A percentile compares a stretch with the other conserved stretches of the same genome.
Conservation (phyloP, 2,888 invertebrate genomes). For the Agrochola lychnidis region DNA sequence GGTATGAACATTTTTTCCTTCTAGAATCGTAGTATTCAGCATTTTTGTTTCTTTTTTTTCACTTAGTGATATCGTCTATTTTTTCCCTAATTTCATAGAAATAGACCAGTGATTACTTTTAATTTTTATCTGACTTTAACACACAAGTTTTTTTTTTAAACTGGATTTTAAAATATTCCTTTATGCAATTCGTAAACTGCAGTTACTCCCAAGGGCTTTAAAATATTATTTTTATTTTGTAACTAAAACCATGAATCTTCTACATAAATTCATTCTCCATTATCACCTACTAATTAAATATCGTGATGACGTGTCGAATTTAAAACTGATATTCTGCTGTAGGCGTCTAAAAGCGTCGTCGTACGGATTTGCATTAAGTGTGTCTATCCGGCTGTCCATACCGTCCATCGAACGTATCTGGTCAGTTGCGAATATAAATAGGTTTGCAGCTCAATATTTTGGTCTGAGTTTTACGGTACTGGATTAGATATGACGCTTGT, state of each 20-base stretch:
- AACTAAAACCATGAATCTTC: background rate
- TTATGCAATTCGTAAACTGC: background rate
- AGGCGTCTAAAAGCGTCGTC: slow-evolving; percentile 27
- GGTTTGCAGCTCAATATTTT: slow-evolving; percentile 26
- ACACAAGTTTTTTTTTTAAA: background rate
- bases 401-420: slow-evolving; percentile 1
- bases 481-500: background rate
- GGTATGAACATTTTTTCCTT: too few species aligned
- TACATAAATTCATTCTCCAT: background rate
- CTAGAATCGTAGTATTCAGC: too few species aligned
- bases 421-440: slow-evolving; percentile 34
- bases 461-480: background rate
- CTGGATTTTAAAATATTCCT: background rate
- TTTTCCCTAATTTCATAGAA: background rate
- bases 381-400: slow-evolving; percentile 7
- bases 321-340: slow-evolving; percentile 1
- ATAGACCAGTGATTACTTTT: background rate
- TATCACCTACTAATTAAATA: background rate
- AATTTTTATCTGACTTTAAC: too few species aligned
- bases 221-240: background rate
- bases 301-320: background rate
- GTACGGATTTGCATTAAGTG: slow-evolving; percentile 27
- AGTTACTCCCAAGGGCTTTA: background rate
- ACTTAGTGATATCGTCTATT: background rate
- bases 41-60: too few species aligned